Evolutionary conservation across 2,888 invertebrate genomes (phyloP).

Genomic region (Gryllus longicercus): DNA sequence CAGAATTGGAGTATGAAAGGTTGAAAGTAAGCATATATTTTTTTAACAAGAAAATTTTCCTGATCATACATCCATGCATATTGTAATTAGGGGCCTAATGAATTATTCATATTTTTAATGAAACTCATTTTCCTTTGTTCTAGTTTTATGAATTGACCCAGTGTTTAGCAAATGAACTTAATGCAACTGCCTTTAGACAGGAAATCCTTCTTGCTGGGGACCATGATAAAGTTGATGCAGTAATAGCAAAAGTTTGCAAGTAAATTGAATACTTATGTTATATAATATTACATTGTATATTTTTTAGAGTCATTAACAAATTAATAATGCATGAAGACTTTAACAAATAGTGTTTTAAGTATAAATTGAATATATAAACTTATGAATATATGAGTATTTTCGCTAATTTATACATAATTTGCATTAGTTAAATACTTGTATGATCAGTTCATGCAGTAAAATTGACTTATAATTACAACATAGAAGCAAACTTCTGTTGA

Average conservation of each 20-base stretch:
- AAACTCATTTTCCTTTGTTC: neutral
- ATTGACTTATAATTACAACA: neutral
- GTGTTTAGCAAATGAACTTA: neutral
- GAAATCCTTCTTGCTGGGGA: neutral
- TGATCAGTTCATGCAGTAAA: no score
- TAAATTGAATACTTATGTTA: neutral
- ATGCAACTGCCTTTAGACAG: neutral
- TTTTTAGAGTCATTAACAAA: no score
- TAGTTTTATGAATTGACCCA: conserved; percentile 5
- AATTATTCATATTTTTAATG: neutral
- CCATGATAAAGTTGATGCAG: neutral
- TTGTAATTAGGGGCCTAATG: neutral
- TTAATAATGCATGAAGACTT: no score
- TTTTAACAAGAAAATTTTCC: neutral
- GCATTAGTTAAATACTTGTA: no score
- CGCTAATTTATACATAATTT: no score
- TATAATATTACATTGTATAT: neutral
- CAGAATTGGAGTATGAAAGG: conserved; percentile 8
- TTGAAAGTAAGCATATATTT: neutral
- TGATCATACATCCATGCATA: neutral
- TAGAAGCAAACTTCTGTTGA: neutral
- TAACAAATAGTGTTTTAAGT: no score
- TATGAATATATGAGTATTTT: no score
- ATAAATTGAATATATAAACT: no score
- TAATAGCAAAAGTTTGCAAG: neutral